phyloP scores from a whole-genome alignment of 2,888 invertebrate species.

The Bhutanitis thaidina region DNA sequence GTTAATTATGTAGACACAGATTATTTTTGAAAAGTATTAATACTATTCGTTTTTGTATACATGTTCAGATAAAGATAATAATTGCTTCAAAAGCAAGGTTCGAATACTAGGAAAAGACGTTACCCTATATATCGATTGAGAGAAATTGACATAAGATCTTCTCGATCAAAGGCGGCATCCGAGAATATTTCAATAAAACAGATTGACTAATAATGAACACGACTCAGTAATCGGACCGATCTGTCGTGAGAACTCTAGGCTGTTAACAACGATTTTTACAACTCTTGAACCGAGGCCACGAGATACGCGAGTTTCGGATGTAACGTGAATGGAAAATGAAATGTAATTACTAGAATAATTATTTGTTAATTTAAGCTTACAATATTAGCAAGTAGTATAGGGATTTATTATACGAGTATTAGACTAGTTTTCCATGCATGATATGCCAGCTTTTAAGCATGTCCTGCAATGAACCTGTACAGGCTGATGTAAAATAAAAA shows the following conservation, averaged over 20 bases:
- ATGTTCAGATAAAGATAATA: constrained; percentile 24
- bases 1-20: too few species aligned
- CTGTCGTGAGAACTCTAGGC: constrained; percentile 73
- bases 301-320: constrained; percentile 27
- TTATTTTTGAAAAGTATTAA: neutral
- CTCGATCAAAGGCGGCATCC: constrained; percentile 65
- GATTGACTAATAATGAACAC: constrained; percentile 75
- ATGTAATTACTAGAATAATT: neutral
- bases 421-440: too few species aligned
- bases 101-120: constrained; percentile 38
- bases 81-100: constrained; percentile 49
- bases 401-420: too few species aligned
- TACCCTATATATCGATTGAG: constrained; percentile 41
- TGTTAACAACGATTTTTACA: constrained; percentile 70
- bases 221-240: constrained; percentile 57
- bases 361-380: too few species aligned
- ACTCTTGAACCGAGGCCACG: constrained; percentile 43
- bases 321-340: neutral
- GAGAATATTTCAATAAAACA: constrained; percentile 64
- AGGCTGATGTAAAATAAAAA: too few species aligned
- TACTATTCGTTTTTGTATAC: neutral
- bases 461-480: too few species aligned
- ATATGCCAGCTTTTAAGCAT: too few species aligned
- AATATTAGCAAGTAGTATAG: too few species aligned
- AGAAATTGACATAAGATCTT: constrained; percentile 59